These are phyloP conservation scores for Magallana angulata DNA, from an alignment of 1,140 invertebrate genomes.

Conservation along the genomic window DNA sequence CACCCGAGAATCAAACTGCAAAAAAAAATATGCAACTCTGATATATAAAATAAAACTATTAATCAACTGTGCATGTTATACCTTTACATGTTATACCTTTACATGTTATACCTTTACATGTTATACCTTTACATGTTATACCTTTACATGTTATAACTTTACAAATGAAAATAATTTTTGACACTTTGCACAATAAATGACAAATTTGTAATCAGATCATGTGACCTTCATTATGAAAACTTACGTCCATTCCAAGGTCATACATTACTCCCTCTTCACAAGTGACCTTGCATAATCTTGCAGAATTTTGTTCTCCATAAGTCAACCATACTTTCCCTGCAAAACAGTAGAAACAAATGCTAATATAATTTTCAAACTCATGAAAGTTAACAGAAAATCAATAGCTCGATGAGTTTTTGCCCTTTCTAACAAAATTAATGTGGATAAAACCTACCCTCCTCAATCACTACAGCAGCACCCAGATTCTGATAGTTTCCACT, in stretches of 20 bases:
- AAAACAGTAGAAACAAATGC: constrained; percentile 1
- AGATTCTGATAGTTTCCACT: constrained; percentile 70
- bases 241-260: constrained; percentile 79
- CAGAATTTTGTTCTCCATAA: constrained; percentile 78
- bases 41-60: no score
- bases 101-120: no score
- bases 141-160: neutral
- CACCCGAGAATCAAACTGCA: constrained; percentile 80
- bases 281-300: constrained; percentile 76
- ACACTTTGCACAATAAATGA: neutral
- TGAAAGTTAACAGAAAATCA: no score
- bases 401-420: no score
- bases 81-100: no score
- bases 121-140: no score
- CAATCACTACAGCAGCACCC: constrained; percentile 73
- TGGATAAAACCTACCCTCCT: constrained; percentile 65
- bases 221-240: neutral
- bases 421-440: no score
- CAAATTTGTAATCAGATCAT: neutral
- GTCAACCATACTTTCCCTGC: constrained; percentile 80
- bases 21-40: neutral
- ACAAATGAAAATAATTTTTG: neutral
- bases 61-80: no score
- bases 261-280: constrained; percentile 77
- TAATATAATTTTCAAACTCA: no score